Percentiles rank a stretch among this genome's conserved stretches.
Conservation (phyloP, 2,797 vertebrate genomes). For the Megaceryle alcyon region DNA sequence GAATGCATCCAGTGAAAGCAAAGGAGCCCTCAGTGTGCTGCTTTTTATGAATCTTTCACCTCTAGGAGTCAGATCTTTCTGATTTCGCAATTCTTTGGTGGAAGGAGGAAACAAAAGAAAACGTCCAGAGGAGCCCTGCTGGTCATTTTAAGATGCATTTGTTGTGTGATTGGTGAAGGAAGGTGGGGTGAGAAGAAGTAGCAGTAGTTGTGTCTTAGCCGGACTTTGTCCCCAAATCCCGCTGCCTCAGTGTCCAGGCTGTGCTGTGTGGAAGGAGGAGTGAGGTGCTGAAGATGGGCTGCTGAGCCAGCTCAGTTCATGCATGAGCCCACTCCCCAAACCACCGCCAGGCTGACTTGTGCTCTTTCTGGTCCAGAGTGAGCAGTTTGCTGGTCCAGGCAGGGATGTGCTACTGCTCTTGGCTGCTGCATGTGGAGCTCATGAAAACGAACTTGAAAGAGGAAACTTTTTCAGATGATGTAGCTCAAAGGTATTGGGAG, state of each 20-base stretch:
- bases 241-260: rapidly evolving
- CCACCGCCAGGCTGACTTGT: rapidly evolving
- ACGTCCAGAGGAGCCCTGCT: neutral
- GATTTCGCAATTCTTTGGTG: neutral
- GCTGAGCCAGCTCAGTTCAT: neutral
- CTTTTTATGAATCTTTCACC: neutral
- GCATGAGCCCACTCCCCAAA: neutral
- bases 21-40: neutral
- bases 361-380: neutral
- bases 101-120: neutral
- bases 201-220: neutral
- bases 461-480: neutral
- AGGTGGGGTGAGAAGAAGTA: neutral
- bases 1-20: neutral
- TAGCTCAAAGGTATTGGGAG: neutral
- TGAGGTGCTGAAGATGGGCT: rapidly evolving
- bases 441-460: neutral
- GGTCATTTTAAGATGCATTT: neutral
- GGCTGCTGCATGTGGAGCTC: neutral
- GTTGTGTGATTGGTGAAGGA: neutral
- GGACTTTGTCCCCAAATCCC: rapidly evolving
- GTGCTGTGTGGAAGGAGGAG: neutral
- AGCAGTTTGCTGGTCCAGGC: neutral
- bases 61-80: neutral
- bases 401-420: neutral